These are phyloP conservation scores for Temnothorax curvispinosus DNA, from an alignment of 1,140 invertebrate genomes.

Conservation along the genomic window DNA sequence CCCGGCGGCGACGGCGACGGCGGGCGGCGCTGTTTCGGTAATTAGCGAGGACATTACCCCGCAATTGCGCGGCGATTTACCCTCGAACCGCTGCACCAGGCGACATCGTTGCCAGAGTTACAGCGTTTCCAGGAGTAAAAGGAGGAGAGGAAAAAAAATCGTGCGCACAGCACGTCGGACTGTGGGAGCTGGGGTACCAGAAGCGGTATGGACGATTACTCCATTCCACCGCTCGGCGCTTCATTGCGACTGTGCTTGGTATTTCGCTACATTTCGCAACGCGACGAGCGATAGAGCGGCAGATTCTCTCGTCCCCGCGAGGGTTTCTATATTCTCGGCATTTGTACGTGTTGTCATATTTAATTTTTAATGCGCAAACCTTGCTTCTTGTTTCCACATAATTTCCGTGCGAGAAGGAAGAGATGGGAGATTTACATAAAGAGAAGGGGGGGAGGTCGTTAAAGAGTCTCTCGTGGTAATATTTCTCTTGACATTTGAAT, in stretches of 20 bases:
- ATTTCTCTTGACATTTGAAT: not conserved
- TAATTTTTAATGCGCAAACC: slow-evolving; percentile 41
- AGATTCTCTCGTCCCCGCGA: not conserved
- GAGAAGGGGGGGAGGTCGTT: not conserved
- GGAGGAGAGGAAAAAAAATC: not conserved
- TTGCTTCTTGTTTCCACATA: not conserved
- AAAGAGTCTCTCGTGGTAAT: not conserved
- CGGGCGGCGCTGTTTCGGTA: slow-evolving; percentile 37
- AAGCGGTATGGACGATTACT: slow-evolving; percentile 30
- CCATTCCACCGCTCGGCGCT: slow-evolving; percentile 9
- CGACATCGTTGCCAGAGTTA: not conserved
- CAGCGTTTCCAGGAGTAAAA: not conserved
- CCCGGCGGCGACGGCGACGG: not conserved
- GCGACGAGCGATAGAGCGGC: slow-evolving; percentile 13
- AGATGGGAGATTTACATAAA: not conserved
- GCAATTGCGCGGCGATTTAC: slow-evolving; percentile 47
- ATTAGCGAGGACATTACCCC: slow-evolving; percentile 60
- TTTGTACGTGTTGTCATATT: slow-evolving; percentile 31
- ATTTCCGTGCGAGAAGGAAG: not conserved
- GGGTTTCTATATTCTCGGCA: not conserved
- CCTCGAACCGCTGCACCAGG: slow-evolving; percentile 5
- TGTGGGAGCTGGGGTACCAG: not conserved
- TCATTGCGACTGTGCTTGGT: not conserved
- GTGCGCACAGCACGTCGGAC: not conserved
- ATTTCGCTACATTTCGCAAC: not conserved